phyloP scores from a whole-genome alignment of 2,888 invertebrate species.

The Rhaphigaster nebulosa region DNA sequence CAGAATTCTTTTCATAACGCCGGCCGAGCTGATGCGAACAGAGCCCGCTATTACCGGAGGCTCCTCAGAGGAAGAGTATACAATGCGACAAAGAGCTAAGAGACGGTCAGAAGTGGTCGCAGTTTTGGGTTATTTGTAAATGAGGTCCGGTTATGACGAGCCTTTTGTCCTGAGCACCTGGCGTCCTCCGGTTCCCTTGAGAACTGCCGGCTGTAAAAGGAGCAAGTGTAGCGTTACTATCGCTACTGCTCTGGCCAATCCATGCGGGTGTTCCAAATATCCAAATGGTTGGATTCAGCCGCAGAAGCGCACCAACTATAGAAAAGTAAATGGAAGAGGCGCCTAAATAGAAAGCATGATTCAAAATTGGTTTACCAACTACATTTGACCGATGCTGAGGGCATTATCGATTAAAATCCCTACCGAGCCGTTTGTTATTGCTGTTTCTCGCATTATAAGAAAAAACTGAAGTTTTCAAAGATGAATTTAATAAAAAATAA shows the following conservation, averaged over 20 bases:
- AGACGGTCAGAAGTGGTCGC: constrained; percentile 12
- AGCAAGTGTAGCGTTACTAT: constrained; percentile 5
- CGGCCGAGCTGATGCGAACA: neutral
- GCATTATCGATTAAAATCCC: neutral
- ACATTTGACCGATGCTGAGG: neutral
- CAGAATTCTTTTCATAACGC: neutral
- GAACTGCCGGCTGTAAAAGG: constrained; percentile 7
- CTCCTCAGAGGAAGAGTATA: neutral
- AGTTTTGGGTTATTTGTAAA: constrained; percentile 58
- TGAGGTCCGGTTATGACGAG: constrained; percentile 59
- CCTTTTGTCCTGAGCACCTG: constrained; percentile 48
- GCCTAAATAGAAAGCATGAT: neutral
- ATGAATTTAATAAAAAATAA: no score
- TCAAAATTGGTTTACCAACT: neutral
- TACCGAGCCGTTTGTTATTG: neutral
- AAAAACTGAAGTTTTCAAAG: no score
- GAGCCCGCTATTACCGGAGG: constrained; percentile 19
- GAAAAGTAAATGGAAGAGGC: no score
- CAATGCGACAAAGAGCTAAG: constrained; percentile 24
- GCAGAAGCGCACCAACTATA: no score
- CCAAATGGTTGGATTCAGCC: no score
- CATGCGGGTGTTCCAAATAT: no score
- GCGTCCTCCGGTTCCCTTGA: constrained; percentile 24
- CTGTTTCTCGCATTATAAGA: no score
- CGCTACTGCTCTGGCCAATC: neutral